A percentile compares a stretch with the other conserved stretches of the same genome.
These are phyloP conservation scores for Bradypodion ventrale DNA, from an alignment of 2,797 vertebrate genomes.

Conservation along the genomic window DNA sequence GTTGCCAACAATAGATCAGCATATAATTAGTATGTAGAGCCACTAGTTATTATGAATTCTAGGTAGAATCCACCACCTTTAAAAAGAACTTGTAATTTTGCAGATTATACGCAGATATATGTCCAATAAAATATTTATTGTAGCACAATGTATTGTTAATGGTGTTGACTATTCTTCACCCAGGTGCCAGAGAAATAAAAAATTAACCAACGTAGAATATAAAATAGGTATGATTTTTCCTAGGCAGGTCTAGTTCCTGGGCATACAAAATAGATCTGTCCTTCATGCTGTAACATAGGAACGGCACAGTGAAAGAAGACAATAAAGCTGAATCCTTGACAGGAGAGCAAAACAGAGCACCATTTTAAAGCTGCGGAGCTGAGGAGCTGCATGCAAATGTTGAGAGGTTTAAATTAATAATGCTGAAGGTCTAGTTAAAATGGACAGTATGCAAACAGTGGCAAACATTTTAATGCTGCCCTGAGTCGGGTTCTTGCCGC, in stretches of 20 bases:
- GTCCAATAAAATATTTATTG: slow-evolving; percentile 75
- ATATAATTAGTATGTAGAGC: slow-evolving; percentile 66
- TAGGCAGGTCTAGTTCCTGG: slow-evolving; percentile 45
- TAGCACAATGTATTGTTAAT: slow-evolving; percentile 68
- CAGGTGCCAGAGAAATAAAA: slow-evolving; percentile 72
- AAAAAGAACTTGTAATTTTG: slow-evolving; percentile 70
- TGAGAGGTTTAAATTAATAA: slow-evolving; percentile 60
- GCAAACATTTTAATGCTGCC: slow-evolving; percentile 50
- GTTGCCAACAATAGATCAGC: slow-evolving; percentile 20
- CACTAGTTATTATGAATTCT: slow-evolving; percentile 61
- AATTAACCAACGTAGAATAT: slow-evolving; percentile 71
- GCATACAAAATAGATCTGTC: slow-evolving; percentile 70
- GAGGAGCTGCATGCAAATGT: slow-evolving; percentile 60
- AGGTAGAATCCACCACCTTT: slow-evolving; percentile 59
- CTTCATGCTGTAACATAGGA: slow-evolving; percentile 62
- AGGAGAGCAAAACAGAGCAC: slow-evolving; percentile 69
- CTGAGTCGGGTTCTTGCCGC: no score
- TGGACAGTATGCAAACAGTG: slow-evolving; percentile 42
- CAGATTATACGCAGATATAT: slow-evolving; percentile 59
- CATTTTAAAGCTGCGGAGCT: slow-evolving; percentile 48
- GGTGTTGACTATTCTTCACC: slow-evolving; percentile 69
- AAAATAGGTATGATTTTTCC: slow-evolving; percentile 62
- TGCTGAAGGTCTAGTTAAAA: slow-evolving; percentile 50
- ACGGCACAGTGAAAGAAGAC: slow-evolving; percentile 66
- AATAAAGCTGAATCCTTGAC: slow-evolving; percentile 64